Percentiles rank a stretch among this genome's conserved stretches.
phyloP scores from a whole-genome alignment of 1,140 invertebrate genomes.

The Calephelis virginiensis region DNA sequence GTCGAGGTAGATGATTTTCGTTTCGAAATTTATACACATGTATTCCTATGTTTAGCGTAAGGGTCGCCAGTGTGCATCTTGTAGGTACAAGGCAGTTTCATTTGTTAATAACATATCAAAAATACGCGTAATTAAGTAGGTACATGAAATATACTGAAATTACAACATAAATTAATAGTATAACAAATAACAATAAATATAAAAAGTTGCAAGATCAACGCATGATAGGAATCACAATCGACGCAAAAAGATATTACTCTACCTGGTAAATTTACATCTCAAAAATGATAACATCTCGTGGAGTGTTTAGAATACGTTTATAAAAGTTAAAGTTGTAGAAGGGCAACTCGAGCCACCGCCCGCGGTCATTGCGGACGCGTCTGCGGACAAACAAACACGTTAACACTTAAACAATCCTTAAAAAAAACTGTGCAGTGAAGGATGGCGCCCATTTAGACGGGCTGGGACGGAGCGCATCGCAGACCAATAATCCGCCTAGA shows the following conservation, averaged over 20 bases:
- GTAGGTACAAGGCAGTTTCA: no score
- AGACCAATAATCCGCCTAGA: no score
- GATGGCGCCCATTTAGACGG: no score
- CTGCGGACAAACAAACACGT: slow-evolving; percentile 20
- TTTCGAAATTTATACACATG: no score
- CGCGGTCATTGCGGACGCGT: slow-evolving; percentile 38
- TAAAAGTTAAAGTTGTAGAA: slow-evolving; percentile 45
- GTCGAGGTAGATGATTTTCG: no score
- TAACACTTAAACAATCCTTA: no score
- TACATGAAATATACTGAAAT: not conserved
- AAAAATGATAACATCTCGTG: slow-evolving; percentile 69
- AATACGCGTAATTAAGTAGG: no score
- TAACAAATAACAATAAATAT: slow-evolving; percentile 63
- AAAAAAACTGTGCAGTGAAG: no score
- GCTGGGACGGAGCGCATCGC: no score
- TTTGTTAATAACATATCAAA: no score
- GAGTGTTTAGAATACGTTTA: slow-evolving; percentile 51
- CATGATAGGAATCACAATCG: slow-evolving; percentile 64
- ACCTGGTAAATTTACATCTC: slow-evolving; percentile 69
- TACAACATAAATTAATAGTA: slow-evolving; percentile 33
- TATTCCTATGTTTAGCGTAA: no score
- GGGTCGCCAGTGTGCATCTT: no score
- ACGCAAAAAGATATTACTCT: slow-evolving; percentile 58
- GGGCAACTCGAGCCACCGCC: slow-evolving; percentile 21
- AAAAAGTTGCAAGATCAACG: slow-evolving; percentile 60